Evolutionary conservation across 2,797 vertebrate genomes (phyloP).

Genomic region (Threskiornis aethiopicus): DNA sequence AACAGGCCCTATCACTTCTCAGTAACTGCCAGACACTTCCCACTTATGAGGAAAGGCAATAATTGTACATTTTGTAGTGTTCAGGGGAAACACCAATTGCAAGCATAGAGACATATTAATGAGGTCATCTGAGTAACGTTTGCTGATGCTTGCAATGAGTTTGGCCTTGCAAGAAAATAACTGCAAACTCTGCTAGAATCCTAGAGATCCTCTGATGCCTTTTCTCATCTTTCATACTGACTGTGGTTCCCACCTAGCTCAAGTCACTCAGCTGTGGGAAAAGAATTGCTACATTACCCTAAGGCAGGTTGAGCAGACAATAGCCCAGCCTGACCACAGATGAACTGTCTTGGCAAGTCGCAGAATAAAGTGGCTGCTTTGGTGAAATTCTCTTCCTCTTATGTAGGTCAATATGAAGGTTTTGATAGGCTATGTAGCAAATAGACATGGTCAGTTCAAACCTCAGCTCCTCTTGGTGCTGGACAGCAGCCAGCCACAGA

Average conservation of each 20-base stretch:
- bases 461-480: not conserved
- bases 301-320: not conserved
- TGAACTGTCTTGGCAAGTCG: not conserved
- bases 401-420: not conserved
- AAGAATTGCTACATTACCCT: not conserved
- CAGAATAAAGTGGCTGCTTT: not conserved
- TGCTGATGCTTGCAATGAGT: not conserved
- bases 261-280: not conserved
- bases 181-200: not conserved
- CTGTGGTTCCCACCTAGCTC: not conserved
- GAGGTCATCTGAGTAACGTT: not conserved
- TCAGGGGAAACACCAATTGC: not conserved
- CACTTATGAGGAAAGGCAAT: not conserved
- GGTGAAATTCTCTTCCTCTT: not conserved
- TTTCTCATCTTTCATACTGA: not conserved
- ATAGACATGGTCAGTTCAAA: not conserved
- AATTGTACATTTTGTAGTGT: not conserved
- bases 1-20: not conserved
- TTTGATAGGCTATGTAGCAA: not conserved
- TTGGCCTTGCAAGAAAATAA: not conserved
- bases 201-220: not conserved
- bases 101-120: not conserved
- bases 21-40: not conserved
- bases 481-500: not conserved
- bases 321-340: not conserved